A percentile compares a stretch with the other conserved stretches of the same genome.
Evolutionary conservation across 2,888 invertebrate genomes (phyloP).

Genomic region (Rhaphigaster nebulosa): DNA sequence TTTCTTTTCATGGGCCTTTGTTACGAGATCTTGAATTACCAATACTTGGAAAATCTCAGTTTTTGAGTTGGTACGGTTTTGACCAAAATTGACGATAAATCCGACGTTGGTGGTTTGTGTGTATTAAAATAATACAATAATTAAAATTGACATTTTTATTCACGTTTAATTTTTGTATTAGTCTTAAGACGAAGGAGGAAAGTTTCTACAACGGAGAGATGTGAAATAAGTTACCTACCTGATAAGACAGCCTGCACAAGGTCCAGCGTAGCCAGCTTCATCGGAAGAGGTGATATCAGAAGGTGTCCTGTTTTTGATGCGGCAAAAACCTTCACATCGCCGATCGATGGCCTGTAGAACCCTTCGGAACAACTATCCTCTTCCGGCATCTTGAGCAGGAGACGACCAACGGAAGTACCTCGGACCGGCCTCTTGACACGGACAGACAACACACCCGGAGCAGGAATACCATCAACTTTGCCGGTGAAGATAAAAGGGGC

Average conservation of each 20-base stretch:
- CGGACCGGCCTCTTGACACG: constrained; percentile 43
- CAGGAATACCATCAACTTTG: not conserved
- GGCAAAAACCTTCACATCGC: constrained; percentile 56
- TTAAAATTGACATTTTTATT: too few species aligned
- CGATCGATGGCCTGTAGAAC: constrained; percentile 49
- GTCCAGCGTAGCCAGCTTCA: constrained; percentile 55
- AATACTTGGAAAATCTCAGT: not conserved
- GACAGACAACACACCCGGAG: constrained; percentile 33
- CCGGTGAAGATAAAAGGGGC: constrained; percentile 55
- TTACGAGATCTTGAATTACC: too few species aligned
- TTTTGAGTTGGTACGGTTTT: not conserved
- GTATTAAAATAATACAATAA: not conserved
- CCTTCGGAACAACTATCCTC: constrained; percentile 38
- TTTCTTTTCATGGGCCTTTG: too few species aligned
- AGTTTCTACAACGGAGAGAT: not conserved
- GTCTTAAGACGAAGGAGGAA: not conserved
- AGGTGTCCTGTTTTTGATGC: constrained; percentile 48
- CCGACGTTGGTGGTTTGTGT: not conserved
- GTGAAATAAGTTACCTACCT: constrained; percentile 4
- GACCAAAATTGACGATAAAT: not conserved
- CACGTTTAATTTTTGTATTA: too few species aligned
- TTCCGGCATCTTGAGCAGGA: constrained; percentile 45
- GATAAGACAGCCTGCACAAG: constrained; percentile 51
- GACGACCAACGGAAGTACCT: constrained; percentile 40
- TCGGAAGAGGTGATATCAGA: constrained; percentile 50